These are phyloP conservation scores for Silvanus unidentatus DNA, from an alignment of 2,888 invertebrate species.

Conservation along the genomic window DNA sequence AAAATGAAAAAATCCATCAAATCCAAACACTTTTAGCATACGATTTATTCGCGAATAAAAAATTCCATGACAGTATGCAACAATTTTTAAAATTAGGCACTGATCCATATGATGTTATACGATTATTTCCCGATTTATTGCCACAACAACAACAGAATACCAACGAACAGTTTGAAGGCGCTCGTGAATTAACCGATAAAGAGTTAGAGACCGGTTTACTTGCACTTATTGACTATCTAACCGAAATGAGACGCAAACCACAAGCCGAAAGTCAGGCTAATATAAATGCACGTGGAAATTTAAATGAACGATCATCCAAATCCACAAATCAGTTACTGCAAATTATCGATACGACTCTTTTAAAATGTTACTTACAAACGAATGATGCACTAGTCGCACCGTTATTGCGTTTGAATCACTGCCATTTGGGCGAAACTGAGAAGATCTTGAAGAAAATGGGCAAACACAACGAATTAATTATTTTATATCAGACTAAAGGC, in stretches of 20 bases:
- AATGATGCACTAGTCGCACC: constrained; percentile 94
- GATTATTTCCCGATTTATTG: constrained; percentile 83
- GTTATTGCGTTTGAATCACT: constrained; percentile 82
- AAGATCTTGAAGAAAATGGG: constrained; percentile 78
- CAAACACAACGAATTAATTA: constrained; percentile 89
- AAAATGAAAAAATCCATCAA: constrained; percentile 72
- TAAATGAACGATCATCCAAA: constrained; percentile 46
- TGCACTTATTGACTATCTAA: constrained; percentile 85
- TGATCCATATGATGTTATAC: constrained; percentile 92
- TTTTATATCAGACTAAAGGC: constrained; percentile 90
- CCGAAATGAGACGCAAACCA: constrained; percentile 61
- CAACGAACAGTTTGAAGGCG: constrained; percentile 41
- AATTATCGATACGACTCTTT: constrained; percentile 92
- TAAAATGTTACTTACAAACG: constrained; percentile 96
- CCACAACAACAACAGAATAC: constrained; percentile 43
- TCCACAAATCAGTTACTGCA: constrained; percentile 68
- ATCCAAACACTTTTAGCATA: constrained; percentile 89
- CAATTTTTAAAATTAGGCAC: constrained; percentile 85
- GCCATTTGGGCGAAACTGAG: constrained; percentile 91
- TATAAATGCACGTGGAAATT: constrained; percentile 37
- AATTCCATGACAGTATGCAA: constrained; percentile 85
- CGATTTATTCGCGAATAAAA: constrained; percentile 82
- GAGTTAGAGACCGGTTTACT: constrained; percentile 83
- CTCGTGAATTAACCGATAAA: constrained; percentile 65
- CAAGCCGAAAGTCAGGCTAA: constrained; percentile 44